Conservation (phyloP, 2,113 vertebrate species). For the Lepisosteus osseus region DNA sequence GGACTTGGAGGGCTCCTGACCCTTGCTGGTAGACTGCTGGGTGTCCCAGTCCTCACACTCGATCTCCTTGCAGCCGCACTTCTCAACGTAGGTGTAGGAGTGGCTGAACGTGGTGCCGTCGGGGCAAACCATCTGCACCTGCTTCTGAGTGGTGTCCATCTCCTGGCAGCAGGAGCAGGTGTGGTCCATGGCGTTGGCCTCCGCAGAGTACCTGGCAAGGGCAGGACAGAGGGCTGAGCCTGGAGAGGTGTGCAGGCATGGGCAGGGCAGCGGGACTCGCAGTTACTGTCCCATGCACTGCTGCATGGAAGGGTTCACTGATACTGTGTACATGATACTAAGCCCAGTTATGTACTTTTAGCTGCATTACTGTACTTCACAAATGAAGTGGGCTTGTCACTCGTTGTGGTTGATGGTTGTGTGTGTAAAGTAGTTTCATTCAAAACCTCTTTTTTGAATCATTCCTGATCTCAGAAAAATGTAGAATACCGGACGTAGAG, state of each 20-base stretch:
- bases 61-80: constrained; percentile 52
- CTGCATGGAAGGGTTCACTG: too few relatives aligned
- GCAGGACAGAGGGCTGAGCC: constrained; percentile 5
- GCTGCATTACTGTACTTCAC: too few relatives aligned
- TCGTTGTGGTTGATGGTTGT: too few relatives aligned
- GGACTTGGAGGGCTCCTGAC: not conserved
- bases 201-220: constrained; percentile 56
- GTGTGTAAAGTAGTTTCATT: too few relatives aligned
- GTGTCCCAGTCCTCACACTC: constrained; percentile 35
- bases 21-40: not conserved
- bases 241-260: not conserved
- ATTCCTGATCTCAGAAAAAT: too few relatives aligned
- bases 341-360: too few relatives aligned
- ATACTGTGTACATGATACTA: too few relatives aligned
- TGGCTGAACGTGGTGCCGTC: constrained; percentile 21
- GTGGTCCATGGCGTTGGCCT: constrained; percentile 43
- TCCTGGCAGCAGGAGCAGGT: constrained; percentile 66
- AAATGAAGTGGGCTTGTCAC: too few relatives aligned
- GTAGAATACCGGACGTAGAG: too few relatives aligned
- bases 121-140: constrained; percentile 54
- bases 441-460: too few relatives aligned
- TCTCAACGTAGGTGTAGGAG: constrained; percentile 54
- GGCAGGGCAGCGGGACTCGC: too few relatives aligned
- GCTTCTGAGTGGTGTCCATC: constrained; percentile 38
- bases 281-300: too few relatives aligned